Conservation (phyloP, 2,888 invertebrate genomes). For the Parnassius glacialis region DNA sequence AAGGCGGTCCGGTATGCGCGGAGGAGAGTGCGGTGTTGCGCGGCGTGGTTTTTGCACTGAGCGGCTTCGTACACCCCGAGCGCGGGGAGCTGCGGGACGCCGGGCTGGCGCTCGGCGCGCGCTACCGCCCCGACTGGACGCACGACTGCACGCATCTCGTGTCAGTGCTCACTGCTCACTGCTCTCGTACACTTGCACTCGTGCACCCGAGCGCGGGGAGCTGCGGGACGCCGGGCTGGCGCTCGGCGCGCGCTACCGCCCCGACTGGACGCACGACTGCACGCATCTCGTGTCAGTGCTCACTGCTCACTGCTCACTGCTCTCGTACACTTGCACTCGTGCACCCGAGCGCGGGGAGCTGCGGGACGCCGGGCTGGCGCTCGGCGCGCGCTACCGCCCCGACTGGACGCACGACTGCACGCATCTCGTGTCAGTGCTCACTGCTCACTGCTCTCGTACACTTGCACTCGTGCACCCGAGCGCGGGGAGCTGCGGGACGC, state of each 20-base stretch:
- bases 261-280: constrained; percentile 87
- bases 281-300: constrained; percentile 91
- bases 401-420: constrained; percentile 90
- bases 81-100: constrained; percentile 84
- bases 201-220: constrained; percentile 86
- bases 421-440: constrained; percentile 84
- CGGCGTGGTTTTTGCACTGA: constrained; percentile 89
- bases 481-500: constrained; percentile 84
- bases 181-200: constrained; percentile 24
- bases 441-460: too few relatives aligned
- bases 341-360: constrained; percentile 81
- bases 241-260: constrained; percentile 89
- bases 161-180: constrained; percentile 42
- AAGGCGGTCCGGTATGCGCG: constrained; percentile 9
- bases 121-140: constrained; percentile 89
- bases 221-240: constrained; percentile 85
- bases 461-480: constrained; percentile 85
- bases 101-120: constrained; percentile 89
- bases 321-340: constrained; percentile 42
- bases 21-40: constrained; percentile 55
- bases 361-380: constrained; percentile 80
- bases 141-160: constrained; percentile 90
- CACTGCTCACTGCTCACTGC: constrained; percentile 62
- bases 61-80: constrained; percentile 92
- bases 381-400: constrained; percentile 89